Evolutionary conservation across 2,113 vertebrate species (phyloP), one percentile per base, ranked within the genome.

Genomic region (Calidris pugnax): DNA sequence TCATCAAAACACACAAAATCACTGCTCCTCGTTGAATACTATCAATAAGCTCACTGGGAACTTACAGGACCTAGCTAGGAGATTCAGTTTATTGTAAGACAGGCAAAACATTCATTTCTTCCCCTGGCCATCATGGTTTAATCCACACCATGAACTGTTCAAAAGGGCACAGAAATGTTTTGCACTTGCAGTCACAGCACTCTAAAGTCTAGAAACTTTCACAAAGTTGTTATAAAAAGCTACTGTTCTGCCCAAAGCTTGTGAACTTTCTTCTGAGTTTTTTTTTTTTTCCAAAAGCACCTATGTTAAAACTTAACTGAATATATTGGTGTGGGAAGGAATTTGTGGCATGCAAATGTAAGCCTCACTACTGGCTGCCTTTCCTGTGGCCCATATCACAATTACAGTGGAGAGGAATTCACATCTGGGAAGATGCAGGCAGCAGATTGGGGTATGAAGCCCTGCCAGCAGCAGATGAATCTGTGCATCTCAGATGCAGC

Each of bases 361-460:
- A 75, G 95, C 86, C 89, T 90, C 53, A 87, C 75, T 88, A 60
- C 80, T 90, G 79, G 96, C 79, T 72, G 59, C 74, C 68, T 93
- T 92, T 87, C 76, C 92, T 68, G 95, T 62, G 84, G 88, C 88
- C 83, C 73, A 9, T 92, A 95, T 90, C 96, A 6, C 73, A 89
- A 39, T 78, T 89, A 87, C 68, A 85, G 83, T 0, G 19, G 76
- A 85, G 77, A 93, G 94, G 97, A 97, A 96, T 97, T 89, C 97
- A 95, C 96, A 95, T 94, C 95, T 95, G 97, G 96, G 93, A 89
- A 92, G 91, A 96, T 18, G 77, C 85, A 97, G 80, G 79, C 88
- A 79, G 80, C 78, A 91, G 79, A 63, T 48, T 43, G 73, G 81
- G 85, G 94, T 75, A 73, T 26, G 93, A 95, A 94, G 77, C 89